Conservation (phyloP, 2,888 invertebrate genomes). For the Xestia rhomboidea region DNA sequence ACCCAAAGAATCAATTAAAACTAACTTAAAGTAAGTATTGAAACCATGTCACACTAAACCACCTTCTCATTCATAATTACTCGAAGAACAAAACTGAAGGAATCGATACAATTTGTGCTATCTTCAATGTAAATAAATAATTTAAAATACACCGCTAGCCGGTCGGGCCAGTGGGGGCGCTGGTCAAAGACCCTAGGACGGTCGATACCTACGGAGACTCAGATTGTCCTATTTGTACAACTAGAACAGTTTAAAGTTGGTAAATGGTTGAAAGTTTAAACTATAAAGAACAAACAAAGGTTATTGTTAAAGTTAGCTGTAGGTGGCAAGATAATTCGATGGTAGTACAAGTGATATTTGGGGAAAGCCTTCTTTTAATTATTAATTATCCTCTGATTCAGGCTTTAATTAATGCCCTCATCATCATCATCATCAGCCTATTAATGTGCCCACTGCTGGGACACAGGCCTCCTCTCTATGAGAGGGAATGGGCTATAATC, state of each 20-base stretch:
- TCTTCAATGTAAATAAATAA: constrained; percentile 56
- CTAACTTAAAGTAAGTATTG: not conserved
- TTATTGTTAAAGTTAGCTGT: not conserved
- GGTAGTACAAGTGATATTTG: no score
- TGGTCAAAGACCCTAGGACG: constrained; percentile 56
- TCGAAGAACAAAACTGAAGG: constrained; percentile 3
- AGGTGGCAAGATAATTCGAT: no score
- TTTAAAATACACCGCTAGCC: constrained; percentile 37
- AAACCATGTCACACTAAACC: constrained; percentile 35
- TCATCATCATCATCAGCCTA: no score
- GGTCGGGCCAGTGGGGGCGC: constrained; percentile 29
- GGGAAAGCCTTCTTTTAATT: no score
- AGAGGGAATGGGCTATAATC: no score
- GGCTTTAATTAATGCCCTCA: no score
- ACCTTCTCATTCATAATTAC: constrained; percentile 30
- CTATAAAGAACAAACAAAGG: not conserved
- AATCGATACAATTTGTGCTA: constrained; percentile 33
- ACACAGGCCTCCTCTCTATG: no score
- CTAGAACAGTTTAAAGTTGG: constrained; percentile 5
- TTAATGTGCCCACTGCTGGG: no score
- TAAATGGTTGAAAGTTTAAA: constrained; percentile 8
- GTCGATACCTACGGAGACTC: constrained; percentile 36
- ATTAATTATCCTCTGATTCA: no score
- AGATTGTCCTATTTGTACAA: constrained; percentile 13
- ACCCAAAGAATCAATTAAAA: not conserved